phyloP scores from a whole-genome alignment of 2,888 invertebrate species.

The Ormia ochracea region DNA sequence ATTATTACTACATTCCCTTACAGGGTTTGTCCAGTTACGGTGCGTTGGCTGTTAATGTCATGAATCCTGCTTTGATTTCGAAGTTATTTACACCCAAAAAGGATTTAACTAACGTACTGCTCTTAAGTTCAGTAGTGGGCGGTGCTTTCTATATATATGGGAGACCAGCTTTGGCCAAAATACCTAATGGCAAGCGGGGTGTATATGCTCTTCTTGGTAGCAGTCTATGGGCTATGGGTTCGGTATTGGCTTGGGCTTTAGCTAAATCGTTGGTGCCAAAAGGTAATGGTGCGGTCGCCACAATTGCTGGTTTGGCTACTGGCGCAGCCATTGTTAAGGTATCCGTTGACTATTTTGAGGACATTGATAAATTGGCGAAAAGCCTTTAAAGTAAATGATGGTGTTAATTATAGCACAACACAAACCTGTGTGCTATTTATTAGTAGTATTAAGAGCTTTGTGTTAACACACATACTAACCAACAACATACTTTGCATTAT shows the following conservation, averaged over 20 bases:
- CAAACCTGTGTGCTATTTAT: conserved; percentile 10
- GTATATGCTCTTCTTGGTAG: conserved; percentile 84
- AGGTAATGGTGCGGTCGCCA: conserved; percentile 71
- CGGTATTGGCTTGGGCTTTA: conserved; percentile 92
- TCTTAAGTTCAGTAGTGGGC: conserved; percentile 88
- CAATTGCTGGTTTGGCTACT: conserved; percentile 72
- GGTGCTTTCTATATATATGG: conserved; percentile 89
- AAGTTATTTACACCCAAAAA: conserved; percentile 79
- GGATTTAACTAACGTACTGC: conserved; percentile 88
- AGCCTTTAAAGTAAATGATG: conserved; percentile 61
- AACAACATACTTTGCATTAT: conserved; percentile 8
- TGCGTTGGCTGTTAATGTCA: conserved; percentile 87
- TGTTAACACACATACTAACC: background rate
- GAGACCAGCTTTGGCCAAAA: conserved; percentile 85
- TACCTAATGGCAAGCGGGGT: conserved; percentile 80
- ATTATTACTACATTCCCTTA: conserved; percentile 86
- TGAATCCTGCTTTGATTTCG: conserved; percentile 87
- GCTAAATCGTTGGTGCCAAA: conserved; percentile 83
- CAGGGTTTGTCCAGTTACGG: conserved; percentile 87
- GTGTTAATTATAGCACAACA: conserved; percentile 1
- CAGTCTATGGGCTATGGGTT: conserved; percentile 91
- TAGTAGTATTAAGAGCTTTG: background rate
- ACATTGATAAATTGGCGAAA: conserved; percentile 71
- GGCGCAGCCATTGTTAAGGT: conserved; percentile 74
- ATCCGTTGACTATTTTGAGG: conserved; percentile 74